phyloP scores from a whole-genome alignment of 1,140 invertebrate genomes.

The Linepithema humile region DNA sequence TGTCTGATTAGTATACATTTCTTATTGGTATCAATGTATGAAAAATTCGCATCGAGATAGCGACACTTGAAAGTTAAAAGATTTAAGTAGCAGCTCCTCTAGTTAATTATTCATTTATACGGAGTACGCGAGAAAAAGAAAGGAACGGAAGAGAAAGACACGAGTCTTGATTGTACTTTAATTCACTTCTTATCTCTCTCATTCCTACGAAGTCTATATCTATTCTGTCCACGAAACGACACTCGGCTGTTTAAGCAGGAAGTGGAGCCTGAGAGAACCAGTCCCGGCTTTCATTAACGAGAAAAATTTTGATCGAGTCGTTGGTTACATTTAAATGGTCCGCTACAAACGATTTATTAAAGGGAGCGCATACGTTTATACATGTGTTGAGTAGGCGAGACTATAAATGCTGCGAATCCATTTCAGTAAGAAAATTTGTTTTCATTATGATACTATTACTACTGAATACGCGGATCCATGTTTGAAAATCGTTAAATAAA shows the following conservation, averaged over 20 bases:
- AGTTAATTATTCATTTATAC: constrained; percentile 64
- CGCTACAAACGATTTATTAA: constrained; percentile 17
- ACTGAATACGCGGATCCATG: not conserved
- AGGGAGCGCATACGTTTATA: not conserved
- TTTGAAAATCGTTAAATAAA: not conserved
- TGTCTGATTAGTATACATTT: too few species aligned
- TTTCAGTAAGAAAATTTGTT: not conserved
- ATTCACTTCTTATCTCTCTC: constrained; percentile 59
- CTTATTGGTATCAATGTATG: not conserved
- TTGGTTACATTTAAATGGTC: constrained; percentile 76
- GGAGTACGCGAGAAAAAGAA: constrained; percentile 41
- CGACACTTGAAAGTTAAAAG: constrained; percentile 51
- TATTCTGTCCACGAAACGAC: constrained; percentile 68
- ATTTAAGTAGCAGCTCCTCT: constrained; percentile 53
- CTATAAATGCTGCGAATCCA: not conserved
- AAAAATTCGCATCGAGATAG: not conserved
- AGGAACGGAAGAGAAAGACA: constrained; percentile 53
- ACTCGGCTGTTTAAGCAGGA: constrained; percentile 77
- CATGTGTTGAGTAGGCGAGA: not conserved
- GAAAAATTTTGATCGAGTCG: constrained; percentile 79
- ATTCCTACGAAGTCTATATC: constrained; percentile 12
- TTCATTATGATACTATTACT: not conserved
- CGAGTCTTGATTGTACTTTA: constrained; percentile 67
- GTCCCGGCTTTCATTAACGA: constrained; percentile 71
- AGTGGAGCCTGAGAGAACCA: constrained; percentile 71